Percentiles rank a stretch among this genome's conserved stretches.
phyloP scores from a whole-genome alignment of 2,888 invertebrate species.

The Ectemnius lituratus region DNA sequence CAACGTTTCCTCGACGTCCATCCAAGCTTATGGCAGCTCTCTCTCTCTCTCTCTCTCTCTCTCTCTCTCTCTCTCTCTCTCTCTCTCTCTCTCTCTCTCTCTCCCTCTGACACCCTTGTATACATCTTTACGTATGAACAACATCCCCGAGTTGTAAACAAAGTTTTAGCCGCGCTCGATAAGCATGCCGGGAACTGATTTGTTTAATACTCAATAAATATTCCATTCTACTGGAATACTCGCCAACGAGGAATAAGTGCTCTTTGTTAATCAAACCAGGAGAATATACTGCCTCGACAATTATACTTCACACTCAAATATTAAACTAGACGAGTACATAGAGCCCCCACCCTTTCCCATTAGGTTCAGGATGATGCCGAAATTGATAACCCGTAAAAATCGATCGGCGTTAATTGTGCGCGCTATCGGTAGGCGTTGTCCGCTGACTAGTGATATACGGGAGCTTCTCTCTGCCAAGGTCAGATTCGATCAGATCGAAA shows the following conservation, averaged over 20 bases:
- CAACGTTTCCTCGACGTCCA: slow-evolving; percentile 14
- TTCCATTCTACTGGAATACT: no score
- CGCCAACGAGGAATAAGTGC: neutral
- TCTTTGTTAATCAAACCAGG: neutral
- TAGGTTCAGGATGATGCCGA: slow-evolving; percentile 30
- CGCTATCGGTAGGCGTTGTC: slow-evolving; percentile 35
- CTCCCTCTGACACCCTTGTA: no score
- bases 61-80: no score
- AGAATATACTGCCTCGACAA: neutral
- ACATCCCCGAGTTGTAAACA: no score
- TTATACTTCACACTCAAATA: slow-evolving; percentile 20
- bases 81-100: slow-evolving; percentile 8
- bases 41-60: neutral
- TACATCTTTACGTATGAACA: no score
- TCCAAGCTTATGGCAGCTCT: slow-evolving; percentile 38
- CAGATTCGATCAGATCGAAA: slow-evolving; percentile 43
- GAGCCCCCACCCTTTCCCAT: neutral
- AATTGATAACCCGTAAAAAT: slow-evolving; percentile 41
- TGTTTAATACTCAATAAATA: no score
- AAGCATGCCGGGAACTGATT: no score
- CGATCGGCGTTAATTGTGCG: slow-evolving; percentile 62
- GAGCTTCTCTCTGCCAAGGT: slow-evolving; percentile 54
- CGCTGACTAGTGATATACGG: slow-evolving; percentile 37
- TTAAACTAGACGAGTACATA: slow-evolving; percentile 32
- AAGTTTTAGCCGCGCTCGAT: no score